Base-by-base conservation (phyloP, 2,888 invertebrate species). In the Lasioglossum calceatum region DNA sequence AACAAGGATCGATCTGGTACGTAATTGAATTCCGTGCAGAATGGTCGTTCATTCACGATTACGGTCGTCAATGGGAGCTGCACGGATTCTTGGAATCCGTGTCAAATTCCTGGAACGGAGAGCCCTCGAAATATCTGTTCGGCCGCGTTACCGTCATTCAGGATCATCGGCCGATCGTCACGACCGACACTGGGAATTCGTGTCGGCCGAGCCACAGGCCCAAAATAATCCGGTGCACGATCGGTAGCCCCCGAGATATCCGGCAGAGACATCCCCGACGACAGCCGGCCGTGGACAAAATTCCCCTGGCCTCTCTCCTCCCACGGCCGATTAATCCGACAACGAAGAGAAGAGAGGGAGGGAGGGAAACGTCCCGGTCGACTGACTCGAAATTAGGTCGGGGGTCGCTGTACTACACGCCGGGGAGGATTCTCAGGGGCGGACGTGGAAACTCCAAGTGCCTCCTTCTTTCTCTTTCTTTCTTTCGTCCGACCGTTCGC, bases 341-440 rank as follows among this genome's bases (percentile, higher is more conserved):
- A 58, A 70, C 77, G 14, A 42, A 23, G 16, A 19, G n/a, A 47
- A 64, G 14, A 14, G 47, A 4, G 14, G 23, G 27, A 74, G 73
- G 84, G 83, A 50, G 81, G 76, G n/a, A 71, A 88, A 85, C 84
- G 85, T 85, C 88, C 84, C 86, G 85, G 85, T 81, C 88, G 86
- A 79, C 79, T 83, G 84, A 82, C 80, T 87, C 70, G 88, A 84
- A 91, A 92, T 91, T 92, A 85, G 91, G 91, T 92, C 91, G 89
- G 84, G 87, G 90, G 90, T 90, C 90, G 87, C 79, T 90, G 90
- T 81, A 90, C 90, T 87, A 88, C 85, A 84, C 79, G 75, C 54
- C 50, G 70, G 79, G 70, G 80, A 77, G 84, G 84, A 84, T 89
- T 78, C 82, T 77, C 80, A 44, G 87, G 79, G 85, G 71, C 71